phyloP scores from a whole-genome alignment of 2,113 vertebrate species.

The Eulemur macaco region DNA sequence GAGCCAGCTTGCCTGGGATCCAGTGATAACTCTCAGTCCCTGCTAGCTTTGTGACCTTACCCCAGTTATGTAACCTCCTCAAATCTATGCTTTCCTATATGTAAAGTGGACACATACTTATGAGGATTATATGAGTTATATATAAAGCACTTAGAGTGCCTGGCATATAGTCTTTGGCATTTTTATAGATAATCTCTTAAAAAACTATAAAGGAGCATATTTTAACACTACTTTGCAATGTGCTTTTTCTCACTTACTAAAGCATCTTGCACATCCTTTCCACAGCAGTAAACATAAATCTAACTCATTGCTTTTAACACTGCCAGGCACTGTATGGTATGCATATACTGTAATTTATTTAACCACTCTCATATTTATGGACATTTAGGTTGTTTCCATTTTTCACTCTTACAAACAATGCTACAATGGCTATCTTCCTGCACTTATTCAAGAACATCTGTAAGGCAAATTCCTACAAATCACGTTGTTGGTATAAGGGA shows the following conservation, averaged over 20 bases:
- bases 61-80: neutral
- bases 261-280: neutral
- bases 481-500: neutral
- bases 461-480: neutral
- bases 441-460: neutral
- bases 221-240: neutral
- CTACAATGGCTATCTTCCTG: neutral
- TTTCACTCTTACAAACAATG: neutral
- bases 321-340: neutral
- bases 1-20: neutral
- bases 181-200: constrained; percentile 5
- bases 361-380: neutral
- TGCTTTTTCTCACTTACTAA: neutral
- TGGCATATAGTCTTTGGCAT: neutral
- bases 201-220: neutral
- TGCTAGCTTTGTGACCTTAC: neutral
- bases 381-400: neutral
- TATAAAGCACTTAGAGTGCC: neutral
- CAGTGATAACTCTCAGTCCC: neutral
- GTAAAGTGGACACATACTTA: neutral
- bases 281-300: neutral
- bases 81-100: neutral
- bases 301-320: neutral
- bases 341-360: neutral
- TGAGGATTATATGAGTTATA: neutral